Conservation (phyloP, 2,888 invertebrate species). For the Apomyelois bistriatella region DNA sequence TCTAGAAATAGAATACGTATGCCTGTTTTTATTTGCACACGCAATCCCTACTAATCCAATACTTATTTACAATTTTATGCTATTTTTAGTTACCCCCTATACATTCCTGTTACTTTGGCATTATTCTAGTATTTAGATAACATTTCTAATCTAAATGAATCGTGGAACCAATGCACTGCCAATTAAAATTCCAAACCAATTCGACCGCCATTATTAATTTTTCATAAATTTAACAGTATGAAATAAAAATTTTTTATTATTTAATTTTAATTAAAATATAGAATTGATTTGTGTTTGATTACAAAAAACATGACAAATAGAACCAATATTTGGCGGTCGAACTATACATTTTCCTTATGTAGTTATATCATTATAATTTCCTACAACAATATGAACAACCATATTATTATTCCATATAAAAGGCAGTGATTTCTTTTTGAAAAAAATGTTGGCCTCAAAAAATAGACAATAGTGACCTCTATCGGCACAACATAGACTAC, state of each 20-base stretch:
- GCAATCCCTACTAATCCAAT: not conserved
- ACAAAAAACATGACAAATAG: too few relatives aligned
- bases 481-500: too few relatives aligned
- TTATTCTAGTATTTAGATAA: constrained; percentile 9
- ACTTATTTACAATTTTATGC: not conserved
- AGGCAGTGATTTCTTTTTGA: too few relatives aligned
- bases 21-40: too few relatives aligned
- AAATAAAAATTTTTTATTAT: not conserved
- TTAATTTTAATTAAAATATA: not conserved
- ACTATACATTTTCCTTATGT: not conserved
- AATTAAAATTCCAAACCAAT: not conserved
- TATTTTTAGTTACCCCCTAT: constrained; percentile 25
- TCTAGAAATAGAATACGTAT: too few relatives aligned
- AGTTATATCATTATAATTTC: too few relatives aligned
- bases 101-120: constrained; percentile 31
- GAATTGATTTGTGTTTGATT: not conserved
- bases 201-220: not conserved
- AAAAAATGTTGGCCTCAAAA: too few relatives aligned
- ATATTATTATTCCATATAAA: too few relatives aligned
- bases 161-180: constrained; percentile 10
- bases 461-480: too few relatives aligned
- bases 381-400: not conserved
- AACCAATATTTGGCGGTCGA: not conserved
- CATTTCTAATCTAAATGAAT: not conserved
- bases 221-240: too few relatives aligned